Base-by-base conservation (phyloP, 2,113 vertebrate species). In the Takifugu flavidus region DNA sequence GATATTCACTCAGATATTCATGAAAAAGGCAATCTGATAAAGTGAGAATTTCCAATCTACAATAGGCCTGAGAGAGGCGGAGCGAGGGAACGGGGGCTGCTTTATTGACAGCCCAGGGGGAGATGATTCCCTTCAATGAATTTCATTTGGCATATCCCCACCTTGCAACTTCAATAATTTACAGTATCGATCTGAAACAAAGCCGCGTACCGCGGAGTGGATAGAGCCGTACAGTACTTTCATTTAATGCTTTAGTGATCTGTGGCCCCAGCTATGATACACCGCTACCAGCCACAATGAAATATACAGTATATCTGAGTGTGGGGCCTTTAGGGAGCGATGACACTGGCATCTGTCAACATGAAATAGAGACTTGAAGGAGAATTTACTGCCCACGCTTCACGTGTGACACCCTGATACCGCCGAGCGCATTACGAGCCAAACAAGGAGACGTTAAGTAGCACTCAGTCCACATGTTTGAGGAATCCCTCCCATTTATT, bases 1-100 rank as follows among this genome's bases (percentile, higher is more conserved):
- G 77, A 86, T 82, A 91, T 90, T 89, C 34, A 39, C 34, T 39
- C 34, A 10, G 82, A 87, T 92, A 89, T 92, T 92, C 89, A 91
- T 89, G 87, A 82, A 92, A 92, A 91, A 87, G 71, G 84, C 78
- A 83, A 67, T 63, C 77, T 53, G 77, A 77, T 82, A 78, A 86
- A 80, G 53, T 67, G 87, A 77, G 77, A 77, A 60, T 69, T 66
- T 81, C 68, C 73, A 72, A 80, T 77, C 65, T 66, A 79, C 58
- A 72, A 66, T 42, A 63, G 70, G 79, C 80, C 83, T 82, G 77
- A 83, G 79, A 82, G 84, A 87, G 71, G 75, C 72, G 73, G 73
- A 62, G 49, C 55, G 54, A 78, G 65, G 70, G 75, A 76, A 77
- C 77, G 60, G 47, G 73, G 55, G 50, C 66, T 34, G 56, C 70